Conservation (phyloP, 2,888 invertebrate species). For the Camponotus fellah region DNA sequence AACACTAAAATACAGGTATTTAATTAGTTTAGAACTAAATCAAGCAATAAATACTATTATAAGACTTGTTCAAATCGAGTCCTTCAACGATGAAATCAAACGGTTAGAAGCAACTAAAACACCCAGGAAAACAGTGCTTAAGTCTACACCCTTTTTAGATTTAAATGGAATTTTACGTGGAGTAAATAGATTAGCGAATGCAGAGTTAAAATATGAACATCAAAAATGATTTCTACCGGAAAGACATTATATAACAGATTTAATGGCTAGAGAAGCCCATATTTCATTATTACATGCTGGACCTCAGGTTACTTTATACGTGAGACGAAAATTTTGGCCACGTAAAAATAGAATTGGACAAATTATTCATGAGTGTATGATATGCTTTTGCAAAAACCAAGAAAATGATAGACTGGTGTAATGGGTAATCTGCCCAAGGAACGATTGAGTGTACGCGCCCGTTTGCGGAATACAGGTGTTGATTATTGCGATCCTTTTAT, state of each 20-base stretch:
- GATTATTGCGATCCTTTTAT: slow-evolving; percentile 1
- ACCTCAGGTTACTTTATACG: not conserved
- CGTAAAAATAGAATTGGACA: not conserved
- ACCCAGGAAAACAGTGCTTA: not conserved
- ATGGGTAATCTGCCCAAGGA: not conserved
- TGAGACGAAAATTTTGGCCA: not conserved
- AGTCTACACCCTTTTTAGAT: not conserved
- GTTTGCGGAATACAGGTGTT: not conserved
- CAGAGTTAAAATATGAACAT: not conserved
- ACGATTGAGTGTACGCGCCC: not conserved
- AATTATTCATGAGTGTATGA: slow-evolving; percentile 1
- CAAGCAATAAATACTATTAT: not conserved
- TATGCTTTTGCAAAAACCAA: not conserved
- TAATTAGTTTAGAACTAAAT: not conserved
- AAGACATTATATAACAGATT: not conserved
- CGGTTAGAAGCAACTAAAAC: not conserved
- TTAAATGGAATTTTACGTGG: not conserved
- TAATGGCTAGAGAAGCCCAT: not conserved
- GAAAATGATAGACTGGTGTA: not conserved
- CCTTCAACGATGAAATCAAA: not conserved
- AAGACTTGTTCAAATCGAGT: not conserved
- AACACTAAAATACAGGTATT: not conserved
- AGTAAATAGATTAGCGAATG: not conserved
- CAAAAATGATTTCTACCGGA: not conserved
- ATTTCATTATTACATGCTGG: not conserved